Conservation (phyloP, 2,888 invertebrate species). For the Thereva unica region DNA sequence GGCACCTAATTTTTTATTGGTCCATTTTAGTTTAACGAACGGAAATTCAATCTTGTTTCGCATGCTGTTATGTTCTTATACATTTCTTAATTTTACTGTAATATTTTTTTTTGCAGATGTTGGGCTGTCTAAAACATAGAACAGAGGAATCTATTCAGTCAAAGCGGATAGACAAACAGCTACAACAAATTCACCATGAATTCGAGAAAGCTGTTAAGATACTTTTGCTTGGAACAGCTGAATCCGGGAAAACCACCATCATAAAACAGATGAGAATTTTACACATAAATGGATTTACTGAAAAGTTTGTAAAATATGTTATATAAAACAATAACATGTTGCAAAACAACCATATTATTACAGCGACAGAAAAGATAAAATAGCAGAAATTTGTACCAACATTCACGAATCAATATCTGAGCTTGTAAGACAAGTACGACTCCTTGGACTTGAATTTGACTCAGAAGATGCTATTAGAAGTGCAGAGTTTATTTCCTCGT, state of each 20-base stretch:
- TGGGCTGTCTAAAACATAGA: slow-evolving; percentile 52
- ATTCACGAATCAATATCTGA: slow-evolving; percentile 76
- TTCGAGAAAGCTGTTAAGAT: slow-evolving; percentile 62
- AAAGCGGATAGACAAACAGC: slow-evolving; percentile 61
- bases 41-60: background rate
- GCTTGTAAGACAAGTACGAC: slow-evolving; percentile 64
- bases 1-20: too few species aligned
- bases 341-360: slow-evolving; percentile 27
- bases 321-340: background rate
- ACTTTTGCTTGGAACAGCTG: slow-evolving; percentile 72
- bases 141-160: slow-evolving; percentile 58
- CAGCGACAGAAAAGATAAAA: slow-evolving; percentile 72
- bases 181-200: slow-evolving; percentile 61
- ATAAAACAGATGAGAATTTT: slow-evolving; percentile 87
- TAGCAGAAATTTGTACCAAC: slow-evolving; percentile 70
- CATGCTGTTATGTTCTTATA: background rate
- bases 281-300: slow-evolving; percentile 76
- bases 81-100: slow-evolving; percentile 3
- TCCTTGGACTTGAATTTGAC: slow-evolving; percentile 61
- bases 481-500: slow-evolving; percentile 60
- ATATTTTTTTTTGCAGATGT: slow-evolving; percentile 49
- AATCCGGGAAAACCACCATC: slow-evolving; percentile 84
- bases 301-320: slow-evolving; percentile 62
- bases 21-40: too few species aligned
- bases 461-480: slow-evolving; percentile 54